Conservation (phyloP, 2,797 vertebrate genomes). For the Lithobates sylvaticus region DNA sequence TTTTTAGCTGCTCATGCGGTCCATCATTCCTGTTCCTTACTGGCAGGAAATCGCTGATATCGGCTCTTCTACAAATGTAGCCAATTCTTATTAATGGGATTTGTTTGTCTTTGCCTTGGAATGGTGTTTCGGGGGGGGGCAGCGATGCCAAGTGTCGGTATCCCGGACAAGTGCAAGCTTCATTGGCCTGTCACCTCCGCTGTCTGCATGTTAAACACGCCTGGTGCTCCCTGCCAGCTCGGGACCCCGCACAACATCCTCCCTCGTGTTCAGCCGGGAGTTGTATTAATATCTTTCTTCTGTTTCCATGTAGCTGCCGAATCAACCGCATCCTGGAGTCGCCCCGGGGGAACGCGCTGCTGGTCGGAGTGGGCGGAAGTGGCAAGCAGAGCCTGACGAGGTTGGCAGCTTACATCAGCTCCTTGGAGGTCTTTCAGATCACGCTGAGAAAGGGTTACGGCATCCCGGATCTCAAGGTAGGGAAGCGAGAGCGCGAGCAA, state of each 20-base stretch:
- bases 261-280: background rate
- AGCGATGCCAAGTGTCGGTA: too few relatives aligned
- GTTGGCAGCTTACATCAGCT: constrained; percentile 92
- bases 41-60: too few relatives aligned
- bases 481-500: background rate
- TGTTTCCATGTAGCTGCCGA: constrained; percentile 81
- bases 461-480: constrained; percentile 90
- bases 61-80: too few relatives aligned
- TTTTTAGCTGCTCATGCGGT: too few relatives aligned
- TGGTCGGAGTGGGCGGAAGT: constrained; percentile 92
- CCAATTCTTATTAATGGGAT: too few relatives aligned
- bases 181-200: background rate
- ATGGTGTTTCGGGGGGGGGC: too few relatives aligned
- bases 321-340: constrained; percentile 93
- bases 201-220: background rate
- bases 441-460: constrained; percentile 90
- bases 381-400: constrained; percentile 96
- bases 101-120: too few relatives aligned
- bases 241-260: background rate
- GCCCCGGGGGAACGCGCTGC: constrained; percentile 88
- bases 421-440: constrained; percentile 93
- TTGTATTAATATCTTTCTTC: constrained; percentile 39
- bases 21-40: too few relatives aligned
- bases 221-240: background rate
- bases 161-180: background rate